Evolutionary conservation across 2,888 invertebrate species (phyloP).

Genomic region (Nymphalis polychloros): DNA sequence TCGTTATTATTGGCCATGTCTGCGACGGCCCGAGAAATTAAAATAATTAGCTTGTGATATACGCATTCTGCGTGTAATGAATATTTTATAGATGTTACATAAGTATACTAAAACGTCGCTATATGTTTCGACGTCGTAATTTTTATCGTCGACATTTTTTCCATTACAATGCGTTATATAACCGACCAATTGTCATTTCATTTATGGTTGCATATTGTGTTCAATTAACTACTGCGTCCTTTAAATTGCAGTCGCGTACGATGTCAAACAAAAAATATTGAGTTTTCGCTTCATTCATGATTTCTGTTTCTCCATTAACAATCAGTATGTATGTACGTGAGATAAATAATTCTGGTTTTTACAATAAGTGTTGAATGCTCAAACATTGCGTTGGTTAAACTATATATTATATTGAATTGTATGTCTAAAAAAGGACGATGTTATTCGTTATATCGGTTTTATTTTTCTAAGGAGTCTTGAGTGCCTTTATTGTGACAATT

Average conservation of each 20-base stretch:
- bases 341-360: conserved; percentile 49
- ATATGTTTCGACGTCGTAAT: conserved; percentile 25
- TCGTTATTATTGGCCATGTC: conserved; percentile 63
- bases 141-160: conserved; percentile 28
- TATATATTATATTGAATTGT: conserved; percentile 72
- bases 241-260: conserved; percentile 36
- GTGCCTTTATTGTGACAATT: conserved; percentile 72
- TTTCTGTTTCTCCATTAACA: conserved; percentile 34
- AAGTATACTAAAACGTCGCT: conserved; percentile 36
- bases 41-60: conserved; percentile 72
- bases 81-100: conserved; percentile 43
- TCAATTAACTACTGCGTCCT: conserved; percentile 35
- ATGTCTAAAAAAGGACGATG: conserved; percentile 35
- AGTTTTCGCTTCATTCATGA: conserved; percentile 35
- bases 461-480: conserved; percentile 71
- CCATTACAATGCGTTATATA: conserved; percentile 28
- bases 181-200: conserved; percentile 36
- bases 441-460: conserved; percentile 20
- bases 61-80: conserved; percentile 48
- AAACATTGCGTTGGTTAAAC: conserved; percentile 48
- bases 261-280: conserved; percentile 33
- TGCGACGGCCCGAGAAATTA: conserved; percentile 67
- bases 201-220: conserved; percentile 35
- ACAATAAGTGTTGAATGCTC: conserved; percentile 41
- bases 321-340: conserved; percentile 31